Conservation (phyloP, 1,140 invertebrate species). For the Caenorhabditis briggsae region DNA sequence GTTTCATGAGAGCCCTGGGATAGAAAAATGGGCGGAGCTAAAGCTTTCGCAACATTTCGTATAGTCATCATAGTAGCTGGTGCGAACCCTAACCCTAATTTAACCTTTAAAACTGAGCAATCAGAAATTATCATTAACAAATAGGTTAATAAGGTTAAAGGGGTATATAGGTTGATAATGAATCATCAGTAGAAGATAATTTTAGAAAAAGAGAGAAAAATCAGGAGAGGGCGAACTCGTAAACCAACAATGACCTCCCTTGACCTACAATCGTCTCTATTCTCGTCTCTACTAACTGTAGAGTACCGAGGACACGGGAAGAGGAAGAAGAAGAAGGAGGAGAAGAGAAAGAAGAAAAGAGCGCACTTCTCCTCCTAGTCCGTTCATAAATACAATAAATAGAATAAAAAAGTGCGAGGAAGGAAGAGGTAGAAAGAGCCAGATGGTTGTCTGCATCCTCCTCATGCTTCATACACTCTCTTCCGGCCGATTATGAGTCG, state of each 20-base stretch:
- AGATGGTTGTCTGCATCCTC: not conserved
- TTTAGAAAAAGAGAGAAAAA: constrained; percentile 11
- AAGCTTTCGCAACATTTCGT: not conserved
- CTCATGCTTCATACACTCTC: not conserved
- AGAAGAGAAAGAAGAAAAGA: not conserved
- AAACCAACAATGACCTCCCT: constrained; percentile 54
- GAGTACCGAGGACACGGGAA: constrained; percentile 26
- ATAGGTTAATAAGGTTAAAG: not conserved
- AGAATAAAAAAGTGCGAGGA: not conserved
- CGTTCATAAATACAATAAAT: constrained; percentile 24
- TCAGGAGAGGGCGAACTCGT: constrained; percentile 4
- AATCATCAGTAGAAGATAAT: too few species aligned
- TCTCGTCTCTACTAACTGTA: not conserved
- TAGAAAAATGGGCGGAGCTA: not conserved
- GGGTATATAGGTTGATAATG: too few species aligned
- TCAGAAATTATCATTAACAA: not conserved
- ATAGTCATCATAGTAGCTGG: not conserved
- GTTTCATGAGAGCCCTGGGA: not conserved
- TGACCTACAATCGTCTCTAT: constrained; percentile 47
- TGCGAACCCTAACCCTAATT: not conserved
- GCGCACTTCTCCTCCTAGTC: not conserved
- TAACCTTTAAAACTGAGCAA: not conserved
- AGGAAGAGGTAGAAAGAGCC: not conserved
- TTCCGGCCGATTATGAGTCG: not conserved
- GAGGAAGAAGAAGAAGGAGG: not conserved